Evolutionary conservation across 2,797 vertebrate species (phyloP), one percentile per base, ranked within the genome.

Genomic region (Enteromius radiatus): DNA sequence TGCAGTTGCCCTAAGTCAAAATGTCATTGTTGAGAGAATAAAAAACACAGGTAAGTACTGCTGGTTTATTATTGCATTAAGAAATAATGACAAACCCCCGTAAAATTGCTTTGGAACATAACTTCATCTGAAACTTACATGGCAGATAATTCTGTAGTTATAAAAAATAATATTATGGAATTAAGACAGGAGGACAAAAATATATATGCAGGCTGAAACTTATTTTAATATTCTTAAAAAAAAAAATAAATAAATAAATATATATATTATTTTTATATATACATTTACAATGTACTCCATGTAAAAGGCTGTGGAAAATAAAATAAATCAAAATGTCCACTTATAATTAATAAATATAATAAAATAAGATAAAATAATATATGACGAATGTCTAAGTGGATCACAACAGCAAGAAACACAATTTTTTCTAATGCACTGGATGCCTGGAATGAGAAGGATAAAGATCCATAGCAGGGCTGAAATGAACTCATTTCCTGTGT

Each of bases 361-460:
- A 41, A 59, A 59, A 14, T 17, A 17, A 63, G 7, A 8, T 19
- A 64, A 64, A 10, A 36, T 65, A 36, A 21, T 7, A 31, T 63
- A 63, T 3, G 1, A 36, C 0, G n/a, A 38, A 11, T 0, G 10
- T 21, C 19, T 68, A 14, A 38, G 21, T 2, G 0, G 3, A 69
- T 1, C 38, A 69, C 26, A 49, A 49, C n/a, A 69, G 8, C 15
- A 31, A 49, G 15, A 11, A 47, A 47, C 12, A 28, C 67, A 84
- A 85, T 93, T 92, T 91, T 93, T 91, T 86, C 90, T n/a, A 45
- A 69, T 26, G 14, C 15, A 26, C n/a, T 69, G 38, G n/a, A 69
- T 69, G 12, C 14, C 23, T 45, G n/a, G n/a, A 45, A 69, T 92
- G 90, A 91, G 90, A 89, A 89, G 90, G 83, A 92, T 90, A 91